phyloP scores from a whole-genome alignment of 1,140 invertebrate species.

The Triops cancriformis region DNA sequence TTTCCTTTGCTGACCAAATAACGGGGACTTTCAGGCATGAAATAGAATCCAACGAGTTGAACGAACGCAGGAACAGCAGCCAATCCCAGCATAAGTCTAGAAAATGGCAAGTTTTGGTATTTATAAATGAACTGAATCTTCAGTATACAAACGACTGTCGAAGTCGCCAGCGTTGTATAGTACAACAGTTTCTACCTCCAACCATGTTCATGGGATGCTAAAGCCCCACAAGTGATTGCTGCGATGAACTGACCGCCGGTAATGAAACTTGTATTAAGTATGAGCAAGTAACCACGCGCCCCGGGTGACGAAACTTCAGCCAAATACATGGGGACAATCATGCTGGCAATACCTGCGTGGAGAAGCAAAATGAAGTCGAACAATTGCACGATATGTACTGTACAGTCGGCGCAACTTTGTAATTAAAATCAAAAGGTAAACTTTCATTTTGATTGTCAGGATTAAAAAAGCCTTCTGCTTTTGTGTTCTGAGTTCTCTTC shows the following conservation, averaged over 20 bases:
- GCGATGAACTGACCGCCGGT: slow-evolving; percentile 51
- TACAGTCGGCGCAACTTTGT: too few relatives aligned
- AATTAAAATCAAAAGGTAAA: too few relatives aligned
- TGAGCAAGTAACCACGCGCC: slow-evolving; percentile 47
- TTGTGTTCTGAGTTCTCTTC: too few relatives aligned
- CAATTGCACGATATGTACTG: too few relatives aligned
- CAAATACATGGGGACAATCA: slow-evolving; percentile 55
- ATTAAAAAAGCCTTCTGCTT: too few relatives aligned
- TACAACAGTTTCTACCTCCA: slow-evolving; percentile 43
- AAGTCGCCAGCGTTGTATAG: not conserved
- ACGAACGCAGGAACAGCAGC: slow-evolving; percentile 48
- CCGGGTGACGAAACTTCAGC: slow-evolving; percentile 49
- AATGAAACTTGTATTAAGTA: slow-evolving; percentile 51
- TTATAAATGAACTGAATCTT: not conserved
- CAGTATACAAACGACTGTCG: not conserved
- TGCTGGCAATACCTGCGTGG: slow-evolving; percentile 48
- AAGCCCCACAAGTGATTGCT: slow-evolving; percentile 47
- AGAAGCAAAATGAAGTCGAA: slow-evolving; percentile 23
- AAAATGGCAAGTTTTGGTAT: slow-evolving; percentile 23
- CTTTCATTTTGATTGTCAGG: too few relatives aligned
- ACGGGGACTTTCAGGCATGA: slow-evolving; percentile 53
- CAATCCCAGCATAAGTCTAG: slow-evolving; percentile 52
- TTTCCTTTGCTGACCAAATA: slow-evolving; percentile 46
- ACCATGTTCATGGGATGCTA: slow-evolving; percentile 44
- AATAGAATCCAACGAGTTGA: slow-evolving; percentile 52